Conservation (phyloP, 2,888 invertebrate species). For the Bellardia bayeri region DNA sequence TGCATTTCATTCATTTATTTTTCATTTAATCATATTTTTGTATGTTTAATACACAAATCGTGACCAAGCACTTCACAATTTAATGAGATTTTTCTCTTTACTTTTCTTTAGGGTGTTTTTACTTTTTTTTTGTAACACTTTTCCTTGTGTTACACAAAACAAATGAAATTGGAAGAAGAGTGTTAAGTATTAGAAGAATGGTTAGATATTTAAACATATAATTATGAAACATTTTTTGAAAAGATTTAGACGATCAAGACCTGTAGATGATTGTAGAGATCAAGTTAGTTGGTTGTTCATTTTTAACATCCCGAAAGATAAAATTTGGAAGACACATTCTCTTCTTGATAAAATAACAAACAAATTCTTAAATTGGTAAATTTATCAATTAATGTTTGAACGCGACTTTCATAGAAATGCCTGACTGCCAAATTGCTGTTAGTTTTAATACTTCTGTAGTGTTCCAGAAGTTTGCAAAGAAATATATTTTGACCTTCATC, state of each 20-base stretch:
- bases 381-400: too few species aligned
- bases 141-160: slow-evolving; percentile 34
- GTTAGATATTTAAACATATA: not conserved
- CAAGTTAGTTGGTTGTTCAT: too few species aligned
- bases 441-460: too few species aligned
- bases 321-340: too few species aligned
- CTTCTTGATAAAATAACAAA: too few species aligned
- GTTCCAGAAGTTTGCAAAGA: too few species aligned
- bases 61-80: slow-evolving; percentile 77
- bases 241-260: not conserved
- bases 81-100: slow-evolving; percentile 60
- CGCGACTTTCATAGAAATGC: too few species aligned
- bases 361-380: too few species aligned
- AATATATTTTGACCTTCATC: too few species aligned
- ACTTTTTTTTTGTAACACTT: slow-evolving; percentile 50
- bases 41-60: slow-evolving; percentile 77
- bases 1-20: slow-evolving; percentile 30
- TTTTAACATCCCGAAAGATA: too few species aligned
- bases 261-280: too few species aligned
- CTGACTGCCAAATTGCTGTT: too few species aligned
- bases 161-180: not conserved
- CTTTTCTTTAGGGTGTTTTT: slow-evolving; percentile 38
- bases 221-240: not conserved
- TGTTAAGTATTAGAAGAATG: not conserved
- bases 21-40: slow-evolving; percentile 52